phyloP scores from a whole-genome alignment of 1,140 invertebrate species.

The Aporrectodea caliginosa region DNA sequence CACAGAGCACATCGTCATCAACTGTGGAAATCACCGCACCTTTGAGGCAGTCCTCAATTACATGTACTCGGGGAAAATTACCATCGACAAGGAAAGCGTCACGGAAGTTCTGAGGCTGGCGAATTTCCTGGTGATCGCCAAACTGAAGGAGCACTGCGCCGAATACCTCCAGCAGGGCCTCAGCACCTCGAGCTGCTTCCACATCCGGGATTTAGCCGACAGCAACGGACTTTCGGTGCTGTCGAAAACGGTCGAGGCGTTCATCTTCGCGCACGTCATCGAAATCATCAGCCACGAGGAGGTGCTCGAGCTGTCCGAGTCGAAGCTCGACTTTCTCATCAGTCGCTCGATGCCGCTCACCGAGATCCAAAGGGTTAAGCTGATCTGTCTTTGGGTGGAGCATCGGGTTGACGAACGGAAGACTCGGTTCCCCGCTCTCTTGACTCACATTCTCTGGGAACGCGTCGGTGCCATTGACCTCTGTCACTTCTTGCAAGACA shows the following conservation, averaged over 20 bases:
- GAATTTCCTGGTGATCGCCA: conserved; percentile 64
- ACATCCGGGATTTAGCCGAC: conserved; percentile 59
- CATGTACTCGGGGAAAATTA: conserved; percentile 65
- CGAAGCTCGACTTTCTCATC: conserved; percentile 50
- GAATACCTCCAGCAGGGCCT: conserved; percentile 64
- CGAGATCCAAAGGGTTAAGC: conserved; percentile 43
- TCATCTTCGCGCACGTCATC: conserved; percentile 58
- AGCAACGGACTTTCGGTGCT: conserved; percentile 59
- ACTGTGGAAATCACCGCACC: conserved; percentile 61
- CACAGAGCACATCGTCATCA: conserved; percentile 61
- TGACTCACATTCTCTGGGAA: conserved; percentile 51
- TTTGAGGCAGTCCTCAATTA: conserved; percentile 65
- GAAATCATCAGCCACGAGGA: conserved; percentile 58
- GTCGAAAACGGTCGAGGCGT: conserved; percentile 55
- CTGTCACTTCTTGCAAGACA: conserved; percentile 53
- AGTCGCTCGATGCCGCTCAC: conserved; percentile 43
- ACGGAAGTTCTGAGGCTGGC: conserved; percentile 63
- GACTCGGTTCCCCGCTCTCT: conserved; percentile 58
- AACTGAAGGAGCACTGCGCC: conserved; percentile 65
- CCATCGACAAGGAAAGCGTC: conserved; percentile 63
- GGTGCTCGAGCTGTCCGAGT: conserved; percentile 49
- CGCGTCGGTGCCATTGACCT: conserved; percentile 36
- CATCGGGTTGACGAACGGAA: conserved; percentile 57
- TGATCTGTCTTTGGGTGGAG: conserved; percentile 61
- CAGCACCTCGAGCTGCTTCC: conserved; percentile 63